phyloP scores from a whole-genome alignment of 2,888 invertebrate species.

The Euplexia lucipara region DNA sequence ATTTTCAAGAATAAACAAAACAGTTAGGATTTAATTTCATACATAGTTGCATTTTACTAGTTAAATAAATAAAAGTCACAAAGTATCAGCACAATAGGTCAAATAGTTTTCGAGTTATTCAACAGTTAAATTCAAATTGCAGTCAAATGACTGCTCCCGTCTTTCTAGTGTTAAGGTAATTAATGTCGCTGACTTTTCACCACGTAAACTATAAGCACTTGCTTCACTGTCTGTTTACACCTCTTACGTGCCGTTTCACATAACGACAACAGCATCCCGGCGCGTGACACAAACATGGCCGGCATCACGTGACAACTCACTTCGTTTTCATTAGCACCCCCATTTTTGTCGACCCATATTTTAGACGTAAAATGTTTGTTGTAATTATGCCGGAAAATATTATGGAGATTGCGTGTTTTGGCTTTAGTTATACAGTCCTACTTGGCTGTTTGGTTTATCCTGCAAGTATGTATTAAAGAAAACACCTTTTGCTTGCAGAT shows the following conservation, averaged over 20 bases:
- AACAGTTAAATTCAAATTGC: too few relatives aligned
- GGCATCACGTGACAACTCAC: constrained; percentile 46
- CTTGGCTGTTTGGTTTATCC: background rate
- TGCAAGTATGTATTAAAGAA: too few relatives aligned
- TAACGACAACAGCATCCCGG: constrained; percentile 21
- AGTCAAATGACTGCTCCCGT: too few relatives aligned
- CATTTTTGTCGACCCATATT: constrained; percentile 34
- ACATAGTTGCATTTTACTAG: too few relatives aligned
- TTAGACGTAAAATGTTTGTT: constrained; percentile 24
- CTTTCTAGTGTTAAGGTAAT: too few relatives aligned
- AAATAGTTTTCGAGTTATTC: too few relatives aligned
- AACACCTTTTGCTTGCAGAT: too few relatives aligned
- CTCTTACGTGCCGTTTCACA: background rate
- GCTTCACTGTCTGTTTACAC: background rate
- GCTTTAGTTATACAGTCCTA: background rate
- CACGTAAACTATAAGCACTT: background rate
- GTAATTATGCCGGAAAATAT: constrained; percentile 32
- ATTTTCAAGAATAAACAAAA: too few relatives aligned
- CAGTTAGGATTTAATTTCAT: too few relatives aligned
- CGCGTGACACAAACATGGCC: constrained; percentile 16
- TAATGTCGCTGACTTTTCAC: too few relatives aligned
- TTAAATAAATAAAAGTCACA: too few relatives aligned
- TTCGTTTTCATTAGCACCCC: constrained; percentile 50
- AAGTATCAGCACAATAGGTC: too few relatives aligned
- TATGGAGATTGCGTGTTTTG: constrained; percentile 12